Evolutionary conservation across 2,113 vertebrate genomes (phyloP).

Genomic region (Entelurus aequoreus): DNA sequence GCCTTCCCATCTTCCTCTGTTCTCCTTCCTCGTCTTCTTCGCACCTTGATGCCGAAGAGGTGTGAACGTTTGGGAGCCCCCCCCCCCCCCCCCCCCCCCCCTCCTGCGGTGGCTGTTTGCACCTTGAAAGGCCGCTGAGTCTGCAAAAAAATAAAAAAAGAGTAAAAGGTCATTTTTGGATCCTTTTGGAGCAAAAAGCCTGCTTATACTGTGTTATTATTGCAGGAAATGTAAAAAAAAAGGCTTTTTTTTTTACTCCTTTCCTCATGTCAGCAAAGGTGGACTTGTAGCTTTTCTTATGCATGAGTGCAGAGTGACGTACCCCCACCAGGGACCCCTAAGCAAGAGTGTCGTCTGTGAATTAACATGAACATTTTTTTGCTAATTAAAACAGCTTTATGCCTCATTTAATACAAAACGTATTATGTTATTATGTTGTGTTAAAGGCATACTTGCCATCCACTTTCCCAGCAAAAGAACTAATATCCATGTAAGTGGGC

Average conservation of each 20-base stretch:
- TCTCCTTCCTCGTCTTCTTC: constrained; percentile 18
- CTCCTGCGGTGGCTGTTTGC: constrained; percentile 28
- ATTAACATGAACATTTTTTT: neutral
- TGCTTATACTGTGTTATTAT: too few species aligned
- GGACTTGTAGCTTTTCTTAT: constrained; percentile 42
- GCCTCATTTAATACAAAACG: too few species aligned
- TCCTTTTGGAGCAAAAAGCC: too few species aligned
- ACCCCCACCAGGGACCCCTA: constrained; percentile 12
- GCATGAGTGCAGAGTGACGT: constrained; percentile 30
- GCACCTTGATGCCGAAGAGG: constrained; percentile 37
- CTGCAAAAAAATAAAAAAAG: neutral
- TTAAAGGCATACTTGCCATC: neutral
- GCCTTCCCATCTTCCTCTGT: neutral
- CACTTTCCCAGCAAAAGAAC: constrained; percentile 35
- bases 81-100: constrained; percentile 11
- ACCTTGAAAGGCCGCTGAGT: constrained; percentile 18
- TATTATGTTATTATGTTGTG: neutral
- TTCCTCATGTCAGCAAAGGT: neutral
- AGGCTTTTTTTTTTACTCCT: too few species aligned
- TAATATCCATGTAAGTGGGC: constrained; percentile 49
- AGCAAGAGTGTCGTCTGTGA: neutral
- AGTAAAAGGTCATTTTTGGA: neutral
- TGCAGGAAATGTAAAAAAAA: too few species aligned
- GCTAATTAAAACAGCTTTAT: neutral
- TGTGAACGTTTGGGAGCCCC: constrained; percentile 26